These are phyloP conservation scores for Dasyurus viverrinus DNA, from an alignment of 2,113 vertebrate genomes.

Conservation along the genomic window DNA sequence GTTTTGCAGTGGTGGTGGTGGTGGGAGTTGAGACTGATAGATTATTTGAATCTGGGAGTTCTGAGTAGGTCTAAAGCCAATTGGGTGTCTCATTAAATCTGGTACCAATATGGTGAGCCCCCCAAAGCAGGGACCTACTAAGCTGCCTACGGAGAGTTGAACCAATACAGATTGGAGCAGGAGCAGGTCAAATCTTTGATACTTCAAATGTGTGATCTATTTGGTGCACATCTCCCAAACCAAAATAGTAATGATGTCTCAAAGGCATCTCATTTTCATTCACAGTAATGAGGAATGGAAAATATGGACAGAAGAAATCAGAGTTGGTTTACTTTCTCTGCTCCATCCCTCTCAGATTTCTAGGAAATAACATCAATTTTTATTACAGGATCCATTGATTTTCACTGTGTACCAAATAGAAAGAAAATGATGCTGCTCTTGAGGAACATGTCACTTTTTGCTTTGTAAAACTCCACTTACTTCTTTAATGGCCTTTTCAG, in stretches of 20 bases:
- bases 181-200: background rate
- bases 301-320: conserved; percentile 56
- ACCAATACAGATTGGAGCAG: background rate
- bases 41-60: background rate
- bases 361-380: conserved; percentile 46
- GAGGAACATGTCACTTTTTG: conserved; percentile 71
- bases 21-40: background rate
- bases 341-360: conserved; percentile 51
- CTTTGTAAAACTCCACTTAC: conserved; percentile 84
- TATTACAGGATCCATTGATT: conserved; percentile 62
- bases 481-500: conserved; percentile 82
- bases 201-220: background rate
- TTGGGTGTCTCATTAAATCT: background rate
- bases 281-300: conserved; percentile 40
- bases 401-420: conserved; percentile 50
- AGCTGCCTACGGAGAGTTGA: background rate
- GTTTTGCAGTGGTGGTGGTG: no score
- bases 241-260: conserved; percentile 39
- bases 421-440: conserved; percentile 66
- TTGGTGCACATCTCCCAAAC: conserved; percentile 31
- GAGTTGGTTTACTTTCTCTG: background rate
- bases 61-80: background rate
- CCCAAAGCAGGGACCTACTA: background rate
- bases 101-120: background rate
- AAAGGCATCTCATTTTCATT: conserved; percentile 44